Conservation (phyloP, 2,888 invertebrate species). For the Aradus depressus region DNA sequence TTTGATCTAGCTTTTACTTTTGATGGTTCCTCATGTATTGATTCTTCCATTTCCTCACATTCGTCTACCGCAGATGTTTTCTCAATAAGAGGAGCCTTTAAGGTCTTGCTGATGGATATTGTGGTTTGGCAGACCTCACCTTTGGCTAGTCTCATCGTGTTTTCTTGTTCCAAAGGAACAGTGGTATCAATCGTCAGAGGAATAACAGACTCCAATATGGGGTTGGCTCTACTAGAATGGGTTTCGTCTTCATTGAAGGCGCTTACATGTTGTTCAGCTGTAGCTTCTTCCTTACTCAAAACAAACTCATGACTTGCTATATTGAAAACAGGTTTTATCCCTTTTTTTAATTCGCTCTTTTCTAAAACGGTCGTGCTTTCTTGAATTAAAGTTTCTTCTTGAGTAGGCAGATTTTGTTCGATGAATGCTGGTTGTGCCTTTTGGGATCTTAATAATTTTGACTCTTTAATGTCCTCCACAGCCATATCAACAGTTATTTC, state of each 20-base stretch:
- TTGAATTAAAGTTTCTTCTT: conserved; percentile 21
- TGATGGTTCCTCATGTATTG: conserved; percentile 14
- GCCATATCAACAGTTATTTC: conserved; percentile 31
- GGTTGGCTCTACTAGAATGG: conserved; percentile 10
- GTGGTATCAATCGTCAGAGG: conserved; percentile 17
- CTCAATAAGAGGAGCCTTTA: conserved; percentile 20
- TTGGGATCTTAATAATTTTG: background rate
- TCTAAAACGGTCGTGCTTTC: conserved; percentile 17
- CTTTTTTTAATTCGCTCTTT: background rate
- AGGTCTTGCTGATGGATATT: conserved; percentile 15
- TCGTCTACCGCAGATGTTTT: conserved; percentile 18
- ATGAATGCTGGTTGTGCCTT: conserved; percentile 16
- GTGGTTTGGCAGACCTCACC: conserved; percentile 1
- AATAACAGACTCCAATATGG: conserved; percentile 13
- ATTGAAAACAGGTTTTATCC: conserved; percentile 12
- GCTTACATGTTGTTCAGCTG: conserved; percentile 16
- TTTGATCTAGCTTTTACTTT: conserved; percentile 16
- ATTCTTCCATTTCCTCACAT: conserved; percentile 6
- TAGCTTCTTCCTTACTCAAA: conserved; percentile 13
- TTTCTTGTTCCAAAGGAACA: conserved; percentile 20
- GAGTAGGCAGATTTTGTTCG: conserved; percentile 16
- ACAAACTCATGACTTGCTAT: conserved; percentile 19
- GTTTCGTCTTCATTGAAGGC: conserved; percentile 9
- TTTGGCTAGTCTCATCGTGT: background rate
- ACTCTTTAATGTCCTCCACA: conserved; percentile 35